Percentiles rank a stretch among this genome's conserved stretches.
phyloP scores from a whole-genome alignment of 2,113 vertebrate genomes.

The Pangasianodon hypophthalmus region DNA sequence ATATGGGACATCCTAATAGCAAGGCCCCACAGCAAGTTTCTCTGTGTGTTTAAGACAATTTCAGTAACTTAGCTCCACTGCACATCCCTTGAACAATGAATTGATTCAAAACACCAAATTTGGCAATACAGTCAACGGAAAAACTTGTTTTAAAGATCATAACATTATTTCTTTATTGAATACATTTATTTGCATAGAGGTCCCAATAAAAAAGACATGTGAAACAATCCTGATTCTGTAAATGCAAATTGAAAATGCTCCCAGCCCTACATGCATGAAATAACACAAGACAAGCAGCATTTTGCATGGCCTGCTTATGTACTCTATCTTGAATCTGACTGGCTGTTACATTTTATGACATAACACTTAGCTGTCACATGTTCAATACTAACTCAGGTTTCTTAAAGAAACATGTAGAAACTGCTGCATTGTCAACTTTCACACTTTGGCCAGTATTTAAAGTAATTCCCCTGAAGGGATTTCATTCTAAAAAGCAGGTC shows the following conservation, averaged over 20 bases:
- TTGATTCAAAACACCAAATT: neutral
- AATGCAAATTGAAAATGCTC: neutral
- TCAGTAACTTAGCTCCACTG: neutral
- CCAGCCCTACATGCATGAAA: neutral
- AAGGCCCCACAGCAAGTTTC: neutral
- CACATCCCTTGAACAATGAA: neutral
- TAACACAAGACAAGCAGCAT: neutral
- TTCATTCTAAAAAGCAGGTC: neutral
- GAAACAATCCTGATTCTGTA: neutral
- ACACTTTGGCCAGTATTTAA: neutral
- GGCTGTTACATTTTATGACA: neutral
- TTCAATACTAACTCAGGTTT: neutral
- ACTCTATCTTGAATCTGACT: neutral
- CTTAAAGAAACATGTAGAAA: neutral
- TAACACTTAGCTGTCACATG: neutral
- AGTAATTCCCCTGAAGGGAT: neutral
- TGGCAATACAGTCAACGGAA: neutral
- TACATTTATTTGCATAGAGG: neutral
- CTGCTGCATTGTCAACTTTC: neutral
- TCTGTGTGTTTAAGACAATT: constrained; percentile 16
- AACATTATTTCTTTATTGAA: neutral
- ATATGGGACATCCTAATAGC: neutral
- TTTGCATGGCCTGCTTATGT: neutral
- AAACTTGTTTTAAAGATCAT: neutral
- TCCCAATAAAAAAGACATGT: neutral